Percentiles rank a stretch among this genome's conserved stretches.
Evolutionary conservation across 2,888 invertebrate species (phyloP).

Genomic region (Iselma pallidipennis): DNA sequence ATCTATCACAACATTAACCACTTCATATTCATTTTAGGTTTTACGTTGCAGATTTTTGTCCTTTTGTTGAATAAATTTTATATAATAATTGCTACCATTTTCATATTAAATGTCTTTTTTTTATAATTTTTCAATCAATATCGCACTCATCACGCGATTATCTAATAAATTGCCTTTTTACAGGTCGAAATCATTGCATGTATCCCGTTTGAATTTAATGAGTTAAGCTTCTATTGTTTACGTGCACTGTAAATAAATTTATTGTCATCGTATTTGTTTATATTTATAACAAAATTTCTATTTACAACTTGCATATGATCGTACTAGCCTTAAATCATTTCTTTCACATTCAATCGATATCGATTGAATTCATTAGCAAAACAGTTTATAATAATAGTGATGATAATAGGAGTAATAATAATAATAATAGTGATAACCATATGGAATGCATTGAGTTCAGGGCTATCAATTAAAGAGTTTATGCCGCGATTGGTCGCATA

Average conservation of each 20-base stretch:
- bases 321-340: no score
- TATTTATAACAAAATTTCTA: neutral
- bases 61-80: no score
- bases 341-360: no score
- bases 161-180: constrained; percentile 35
- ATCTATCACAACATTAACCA: neutral
- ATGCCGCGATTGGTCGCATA: constrained; percentile 16
- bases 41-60: neutral
- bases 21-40: neutral
- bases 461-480: constrained; percentile 20
- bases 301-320: no score
- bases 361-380: no score
- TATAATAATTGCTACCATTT: no score
- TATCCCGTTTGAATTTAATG: constrained; percentile 13
- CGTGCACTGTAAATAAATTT: constrained; percentile 16
- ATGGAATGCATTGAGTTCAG: constrained; percentile 27
- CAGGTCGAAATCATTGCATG: constrained; percentile 29
- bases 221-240: constrained; percentile 4
- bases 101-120: no score
- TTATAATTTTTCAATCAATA: no score
- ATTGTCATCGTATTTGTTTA: constrained; percentile 4
- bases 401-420: no score
- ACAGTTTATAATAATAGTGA: no score
- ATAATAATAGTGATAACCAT: constrained; percentile 9
- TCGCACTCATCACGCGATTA: constrained; percentile 30